Percentiles rank a stretch among this genome's conserved stretches.
phyloP scores from a whole-genome alignment of 2,888 invertebrate species.

The Orthosia incerta region DNA sequence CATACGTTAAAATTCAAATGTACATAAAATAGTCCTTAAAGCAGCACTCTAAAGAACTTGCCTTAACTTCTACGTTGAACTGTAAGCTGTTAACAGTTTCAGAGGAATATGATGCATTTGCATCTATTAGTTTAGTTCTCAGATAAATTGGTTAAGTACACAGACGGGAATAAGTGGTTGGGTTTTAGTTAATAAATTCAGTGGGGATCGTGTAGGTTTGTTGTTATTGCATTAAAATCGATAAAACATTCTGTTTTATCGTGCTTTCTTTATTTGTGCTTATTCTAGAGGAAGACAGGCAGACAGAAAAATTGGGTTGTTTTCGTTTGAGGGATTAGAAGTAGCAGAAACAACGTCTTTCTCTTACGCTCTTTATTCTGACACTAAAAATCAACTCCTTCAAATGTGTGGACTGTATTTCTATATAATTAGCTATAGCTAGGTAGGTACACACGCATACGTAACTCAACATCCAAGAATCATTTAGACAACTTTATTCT shows the following conservation, averaged over 20 bases:
- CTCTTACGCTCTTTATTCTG: too few species aligned
- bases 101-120: constrained; percentile 41
- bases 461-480: too few species aligned
- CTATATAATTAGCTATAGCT: too few species aligned
- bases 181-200: constrained; percentile 2
- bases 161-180: constrained; percentile 3
- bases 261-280: not conserved
- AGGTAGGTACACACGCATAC: too few species aligned
- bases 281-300: not conserved
- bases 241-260: not conserved
- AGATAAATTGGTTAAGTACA: constrained; percentile 25
- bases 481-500: not conserved
- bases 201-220: not conserved
- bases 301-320: too few species aligned
- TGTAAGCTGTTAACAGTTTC: constrained; percentile 37
- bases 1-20: constrained; percentile 24
- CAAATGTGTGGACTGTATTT: too few species aligned
- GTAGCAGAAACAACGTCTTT: too few species aligned
- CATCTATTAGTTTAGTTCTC: constrained; percentile 19
- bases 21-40: constrained; percentile 49
- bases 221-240: not conserved
- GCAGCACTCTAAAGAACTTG: constrained; percentile 34
- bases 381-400: too few species aligned
- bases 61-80: constrained; percentile 30
- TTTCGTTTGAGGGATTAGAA: too few species aligned